phyloP scores from a whole-genome alignment of 2,888 invertebrate genomes.

The Pachycephus smyrnensis region DNA sequence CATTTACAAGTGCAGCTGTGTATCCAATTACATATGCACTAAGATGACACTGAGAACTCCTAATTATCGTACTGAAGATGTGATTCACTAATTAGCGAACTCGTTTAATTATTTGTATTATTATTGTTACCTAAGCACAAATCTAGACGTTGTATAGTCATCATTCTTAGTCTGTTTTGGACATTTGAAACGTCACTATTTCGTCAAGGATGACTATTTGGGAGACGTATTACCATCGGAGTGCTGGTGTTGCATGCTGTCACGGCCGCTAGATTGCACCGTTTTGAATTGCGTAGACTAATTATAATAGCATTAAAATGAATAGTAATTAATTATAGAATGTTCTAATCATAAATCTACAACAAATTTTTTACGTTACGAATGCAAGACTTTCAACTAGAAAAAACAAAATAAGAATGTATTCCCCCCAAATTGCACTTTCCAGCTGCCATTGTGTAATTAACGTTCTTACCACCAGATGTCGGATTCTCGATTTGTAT shows the following conservation, averaged over 20 bases:
- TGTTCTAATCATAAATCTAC: too few relatives aligned
- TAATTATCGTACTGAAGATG: neutral
- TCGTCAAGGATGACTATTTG: neutral
- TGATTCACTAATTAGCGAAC: neutral
- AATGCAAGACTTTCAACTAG: too few relatives aligned
- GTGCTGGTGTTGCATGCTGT: too few relatives aligned
- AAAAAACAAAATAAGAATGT: too few relatives aligned
- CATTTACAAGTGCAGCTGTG: neutral
- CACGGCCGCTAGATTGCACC: too few relatives aligned
- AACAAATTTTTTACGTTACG: too few relatives aligned
- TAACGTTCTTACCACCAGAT: neutral
- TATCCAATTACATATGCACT: neutral
- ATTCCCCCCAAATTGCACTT: too few relatives aligned
- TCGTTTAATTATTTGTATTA: neutral
- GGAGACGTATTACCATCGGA: too few relatives aligned
- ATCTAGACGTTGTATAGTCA: neutral
- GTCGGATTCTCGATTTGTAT: neutral
- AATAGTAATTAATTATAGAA: too few relatives aligned
- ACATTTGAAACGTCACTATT: neutral
- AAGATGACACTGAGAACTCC: neutral
- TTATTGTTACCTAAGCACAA: neutral
- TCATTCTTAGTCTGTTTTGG: neutral
- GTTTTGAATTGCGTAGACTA: too few relatives aligned
- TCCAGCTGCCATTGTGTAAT: neutral
- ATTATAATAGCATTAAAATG: too few relatives aligned